These are phyloP conservation scores for Gymnothorax reevesii DNA, from an alignment of 2,797 vertebrate genomes.

Conservation along the genomic window DNA sequence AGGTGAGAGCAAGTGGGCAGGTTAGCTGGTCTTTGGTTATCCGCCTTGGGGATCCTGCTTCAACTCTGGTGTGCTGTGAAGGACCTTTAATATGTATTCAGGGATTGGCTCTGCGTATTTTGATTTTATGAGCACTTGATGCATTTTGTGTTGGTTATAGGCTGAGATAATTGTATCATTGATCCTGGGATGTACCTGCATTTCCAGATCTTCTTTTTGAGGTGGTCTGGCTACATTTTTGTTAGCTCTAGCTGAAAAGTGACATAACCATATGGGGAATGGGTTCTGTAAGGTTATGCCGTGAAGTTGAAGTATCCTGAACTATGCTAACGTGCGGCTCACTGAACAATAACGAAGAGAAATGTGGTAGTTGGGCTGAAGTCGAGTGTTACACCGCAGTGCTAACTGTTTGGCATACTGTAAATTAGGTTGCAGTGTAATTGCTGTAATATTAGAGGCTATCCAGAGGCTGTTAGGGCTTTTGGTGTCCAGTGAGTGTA, in stretches of 20 bases:
- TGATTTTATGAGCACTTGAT: neutral
- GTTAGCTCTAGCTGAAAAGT: slow-evolving; percentile 1
- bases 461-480: neutral
- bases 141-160: neutral
- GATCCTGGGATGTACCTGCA: neutral
- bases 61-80: neutral
- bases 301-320: neutral
- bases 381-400: neutral
- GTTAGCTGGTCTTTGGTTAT: neutral
- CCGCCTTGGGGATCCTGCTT: neutral
- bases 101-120: slow-evolving; percentile 8
- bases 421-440: neutral
- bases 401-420: neutral
- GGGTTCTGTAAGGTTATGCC: neutral
- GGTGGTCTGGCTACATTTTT: neutral
- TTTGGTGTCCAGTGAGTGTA: neutral
- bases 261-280: neutral
- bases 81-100: neutral
- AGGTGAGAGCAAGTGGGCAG: neutral
- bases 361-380: neutral
- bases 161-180: neutral
- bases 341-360: neutral
- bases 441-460: neutral
- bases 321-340: neutral
- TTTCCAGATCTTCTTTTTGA: neutral